These are phyloP conservation scores for human (Homo sapiens) DNA, from an alignment of 2,113 vertebrate species.

Conservation along the genomic window GRCh38 chr2:106359501-106360000, in stretches of 20 bases:
- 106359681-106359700: no score
- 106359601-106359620: neutral
- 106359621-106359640: fast-evolving
- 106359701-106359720: neutral
- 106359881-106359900: neutral
- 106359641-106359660: neutral
- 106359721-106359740: neutral
- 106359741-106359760: neutral
- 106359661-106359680: fast-evolving
- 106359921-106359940: neutral
- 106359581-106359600: neutral
- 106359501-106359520: neutral
- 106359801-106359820: neutral
- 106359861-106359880: neutral
- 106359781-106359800: neutral
- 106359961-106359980: neutral
- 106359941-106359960: neutral
- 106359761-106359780: neutral
- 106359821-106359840: neutral
- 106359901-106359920: neutral
- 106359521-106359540: neutral
- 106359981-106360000: neutral
- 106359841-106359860: neutral
- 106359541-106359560: neutral
- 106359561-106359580: no score